These are phyloP conservation scores for Ameiurus melas DNA, from an alignment of 2,113 vertebrate genomes.

Conservation along the genomic window DNA sequence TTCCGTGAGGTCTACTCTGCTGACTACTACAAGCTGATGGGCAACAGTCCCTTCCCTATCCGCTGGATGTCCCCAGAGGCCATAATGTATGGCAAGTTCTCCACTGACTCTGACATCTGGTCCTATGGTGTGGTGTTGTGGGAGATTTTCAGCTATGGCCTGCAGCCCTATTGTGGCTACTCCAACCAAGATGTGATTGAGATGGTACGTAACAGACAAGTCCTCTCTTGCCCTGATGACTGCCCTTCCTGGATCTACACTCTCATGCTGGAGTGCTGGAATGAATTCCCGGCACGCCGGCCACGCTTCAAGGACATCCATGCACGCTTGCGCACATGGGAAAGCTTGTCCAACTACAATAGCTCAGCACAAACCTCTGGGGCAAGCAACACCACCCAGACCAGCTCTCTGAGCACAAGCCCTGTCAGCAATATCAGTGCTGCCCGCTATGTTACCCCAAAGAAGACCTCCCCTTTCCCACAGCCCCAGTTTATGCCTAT, in stretches of 20 bases:
- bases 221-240: conserved; percentile 90
- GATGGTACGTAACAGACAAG: conserved; percentile 88
- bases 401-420: conserved; percentile 95
- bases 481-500: conserved; percentile 89
- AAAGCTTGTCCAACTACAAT: conserved; percentile 88
- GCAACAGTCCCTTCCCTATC: conserved; percentile 85
- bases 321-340: conserved; percentile 88
- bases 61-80: conserved; percentile 98
- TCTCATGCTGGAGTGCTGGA: conserved; percentile 96
- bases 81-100: conserved; percentile 90
- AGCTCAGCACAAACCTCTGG: conserved; percentile 92
- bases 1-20: conserved; percentile 95
- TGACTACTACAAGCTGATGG: conserved; percentile 91
- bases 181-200: conserved; percentile 97
- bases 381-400: conserved; percentile 93
- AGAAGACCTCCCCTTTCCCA: conserved; percentile 86
- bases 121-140: conserved; percentile 92
- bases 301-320: conserved; percentile 96
- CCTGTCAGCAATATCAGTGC: conserved; percentile 92
- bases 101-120: conserved; percentile 96
- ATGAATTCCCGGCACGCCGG: conserved; percentile 86
- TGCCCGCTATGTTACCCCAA: conserved; percentile 85
- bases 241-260: conserved; percentile 93
- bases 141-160: conserved; percentile 96
- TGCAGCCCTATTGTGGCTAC: conserved; percentile 96